Base-by-base conservation (phyloP, 2,797 vertebrate genomes). In the Neosalanx taihuensis region DNA sequence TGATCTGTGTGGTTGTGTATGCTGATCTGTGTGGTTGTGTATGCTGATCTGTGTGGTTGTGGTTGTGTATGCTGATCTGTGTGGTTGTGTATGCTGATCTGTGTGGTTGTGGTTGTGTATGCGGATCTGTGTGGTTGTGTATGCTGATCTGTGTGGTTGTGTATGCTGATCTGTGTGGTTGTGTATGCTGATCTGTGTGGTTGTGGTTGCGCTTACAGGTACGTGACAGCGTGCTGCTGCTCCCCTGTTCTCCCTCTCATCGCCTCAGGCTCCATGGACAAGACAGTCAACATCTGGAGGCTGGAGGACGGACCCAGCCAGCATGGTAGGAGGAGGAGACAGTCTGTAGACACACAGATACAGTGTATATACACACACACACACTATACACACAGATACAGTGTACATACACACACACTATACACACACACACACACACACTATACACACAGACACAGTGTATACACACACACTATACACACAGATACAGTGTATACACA, bases 221-320 rank as follows among this genome's bases (percentile, higher is more conserved):
- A 99, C 1, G 96, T 99, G 85, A 99, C 97, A 4, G 92, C 95
- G 0, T 99, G 96, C 82, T 91, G 92, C 74, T 96, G 97, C 90
- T 95, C 95, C 79, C 94, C 94, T 1, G 81, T 37, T 9, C 78
- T 85, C 15, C 91, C 91, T 1, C 87, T 98, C 72, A 92, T 99
- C 69, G 97, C 97, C 69, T 97, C 96, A 3, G 97, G 97, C 70
- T 99, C 98, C 23, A 99, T 99, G 98, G 97, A 99, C 84, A 99
- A 98, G 89, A 96, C 92, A 0, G 95, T 99, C 49, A 95, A 93
- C 60, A 89, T 99, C 83, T 99, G 97, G 97, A 94, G 90, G 41
- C 79, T 98, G 74, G 94, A 95, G 78, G 82, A 83, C 5, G 88
- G 91, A 74, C 77, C 84, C 62, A 77, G 81, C 69, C 76, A 41